phyloP scores from a whole-genome alignment of 2,888 invertebrate species.

The Agrochola macilenta region DNA sequence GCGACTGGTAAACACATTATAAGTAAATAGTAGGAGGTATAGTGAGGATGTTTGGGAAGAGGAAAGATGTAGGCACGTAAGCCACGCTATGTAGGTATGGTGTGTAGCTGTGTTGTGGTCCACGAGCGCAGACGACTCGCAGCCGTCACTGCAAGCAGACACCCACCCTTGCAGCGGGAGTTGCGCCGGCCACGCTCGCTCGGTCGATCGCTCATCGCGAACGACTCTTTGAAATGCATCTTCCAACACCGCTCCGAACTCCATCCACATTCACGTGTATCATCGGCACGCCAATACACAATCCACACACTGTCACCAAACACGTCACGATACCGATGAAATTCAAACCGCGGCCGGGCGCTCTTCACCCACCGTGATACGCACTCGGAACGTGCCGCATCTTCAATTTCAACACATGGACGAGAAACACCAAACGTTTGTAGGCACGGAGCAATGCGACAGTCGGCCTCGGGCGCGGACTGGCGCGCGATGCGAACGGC shows the following conservation, averaged over 20 bases:
- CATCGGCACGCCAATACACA: conserved; percentile 87
- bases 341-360: conserved; percentile 69
- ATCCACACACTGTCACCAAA: conserved; percentile 85
- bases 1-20: not conserved
- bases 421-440: conserved; percentile 81
- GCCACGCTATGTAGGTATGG: conserved; percentile 62
- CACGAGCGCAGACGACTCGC: conserved; percentile 74
- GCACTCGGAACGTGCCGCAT: conserved; percentile 83
- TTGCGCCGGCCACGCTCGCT: conserved; percentile 90
- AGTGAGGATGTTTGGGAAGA: conserved; percentile 28
- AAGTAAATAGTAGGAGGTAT: conserved; percentile 13
- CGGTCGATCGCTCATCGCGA: conserved; percentile 90
- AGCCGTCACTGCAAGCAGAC: conserved; percentile 76
- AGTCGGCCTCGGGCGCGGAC: conserved; percentile 88
- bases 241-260: conserved; percentile 87
- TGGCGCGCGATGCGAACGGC: conserved; percentile 89
- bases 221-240: conserved; percentile 91
- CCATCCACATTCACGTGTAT: conserved; percentile 89
- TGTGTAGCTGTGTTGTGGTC: conserved; percentile 68
- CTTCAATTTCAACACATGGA: conserved; percentile 83
- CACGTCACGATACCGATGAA: conserved; percentile 79
- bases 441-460: conserved; percentile 87
- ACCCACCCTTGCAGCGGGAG: conserved; percentile 90
- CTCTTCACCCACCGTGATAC: conserved; percentile 79
- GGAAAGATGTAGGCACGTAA: conserved; percentile 36